phyloP scores from a whole-genome alignment of 2,113 vertebrate species.

The Gobius niger region DNA sequence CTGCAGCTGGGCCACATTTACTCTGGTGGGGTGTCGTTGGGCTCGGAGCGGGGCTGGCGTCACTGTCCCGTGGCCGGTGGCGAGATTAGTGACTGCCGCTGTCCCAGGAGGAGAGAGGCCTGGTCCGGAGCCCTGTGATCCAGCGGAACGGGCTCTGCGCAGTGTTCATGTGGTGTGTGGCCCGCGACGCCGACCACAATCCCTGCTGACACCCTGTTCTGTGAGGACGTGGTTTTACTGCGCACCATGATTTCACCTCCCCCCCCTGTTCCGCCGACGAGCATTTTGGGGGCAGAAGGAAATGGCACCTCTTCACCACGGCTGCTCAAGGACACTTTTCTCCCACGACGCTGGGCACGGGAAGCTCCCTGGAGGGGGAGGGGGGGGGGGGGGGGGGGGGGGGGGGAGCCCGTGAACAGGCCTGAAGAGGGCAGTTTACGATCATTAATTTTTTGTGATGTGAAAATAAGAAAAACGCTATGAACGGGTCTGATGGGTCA shows the following conservation, averaged over 20 bases:
- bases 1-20: slow-evolving; percentile 73
- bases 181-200: slow-evolving; percentile 57
- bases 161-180: slow-evolving; percentile 52
- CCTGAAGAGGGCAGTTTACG: slow-evolving; percentile 46
- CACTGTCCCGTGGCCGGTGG: slow-evolving; percentile 66
- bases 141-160: slow-evolving; percentile 52
- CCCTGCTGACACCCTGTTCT: slow-evolving; percentile 77
- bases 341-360: slow-evolving; percentile 54
- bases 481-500: no score
- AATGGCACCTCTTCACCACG: slow-evolving; percentile 52
- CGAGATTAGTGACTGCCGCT: slow-evolving; percentile 74
- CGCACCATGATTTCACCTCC: slow-evolving; percentile 70
- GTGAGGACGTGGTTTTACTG: slow-evolving; percentile 70
- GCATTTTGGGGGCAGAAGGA: slow-evolving; percentile 57
- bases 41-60: slow-evolving; percentile 36
- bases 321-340: slow-evolving; percentile 51
- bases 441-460: no score
- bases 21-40: slow-evolving; percentile 58
- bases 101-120: slow-evolving; percentile 56
- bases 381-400: slow-evolving; percentile 29
- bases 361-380: slow-evolving; percentile 22
- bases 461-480: neutral
- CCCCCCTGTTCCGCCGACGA: slow-evolving; percentile 48
- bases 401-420: slow-evolving; percentile 37
- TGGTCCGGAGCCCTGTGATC: slow-evolving; percentile 70